Percentiles rank a stretch among this genome's conserved stretches.
Conservation (phyloP, 2,113 vertebrate genomes). For the Hydrochoerus hydrochaeris region DNA sequence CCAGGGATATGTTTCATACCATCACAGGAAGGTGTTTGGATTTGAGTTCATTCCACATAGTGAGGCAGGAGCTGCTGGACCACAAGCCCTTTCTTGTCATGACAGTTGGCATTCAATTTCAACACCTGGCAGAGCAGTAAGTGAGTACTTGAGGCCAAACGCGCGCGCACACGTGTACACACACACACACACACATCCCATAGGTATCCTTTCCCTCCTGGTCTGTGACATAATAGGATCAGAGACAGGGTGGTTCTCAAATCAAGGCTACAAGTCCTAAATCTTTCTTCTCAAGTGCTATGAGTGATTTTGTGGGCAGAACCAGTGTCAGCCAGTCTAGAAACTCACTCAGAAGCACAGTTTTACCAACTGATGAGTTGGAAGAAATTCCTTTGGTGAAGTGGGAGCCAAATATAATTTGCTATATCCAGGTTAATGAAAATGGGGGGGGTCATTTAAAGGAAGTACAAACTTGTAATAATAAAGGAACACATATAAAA, state of each 20-base stretch:
- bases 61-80: neutral
- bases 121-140: neutral
- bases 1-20: neutral
- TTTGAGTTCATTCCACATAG: neutral
- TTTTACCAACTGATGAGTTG: neutral
- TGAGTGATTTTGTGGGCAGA: neutral
- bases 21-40: neutral
- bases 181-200: neutral
- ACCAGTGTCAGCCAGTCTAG: neutral
- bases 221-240: neutral
- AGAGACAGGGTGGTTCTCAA: conserved; percentile 16
- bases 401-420: neutral
- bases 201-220: neutral
- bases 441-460: conserved; percentile 2
- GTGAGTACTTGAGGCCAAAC: neutral
- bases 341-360: neutral
- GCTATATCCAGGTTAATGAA: conserved; percentile 44
- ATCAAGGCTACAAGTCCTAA: neutral
- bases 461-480: conserved; percentile 25
- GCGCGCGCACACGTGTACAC: neutral
- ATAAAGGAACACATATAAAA: conserved; percentile 57
- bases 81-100: neutral
- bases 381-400: neutral
- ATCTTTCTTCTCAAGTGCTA: neutral
- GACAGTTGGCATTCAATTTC: neutral